Evolutionary conservation across 2,113 vertebrate genomes (phyloP).

Genomic region (Enhydra lutris): DNA sequence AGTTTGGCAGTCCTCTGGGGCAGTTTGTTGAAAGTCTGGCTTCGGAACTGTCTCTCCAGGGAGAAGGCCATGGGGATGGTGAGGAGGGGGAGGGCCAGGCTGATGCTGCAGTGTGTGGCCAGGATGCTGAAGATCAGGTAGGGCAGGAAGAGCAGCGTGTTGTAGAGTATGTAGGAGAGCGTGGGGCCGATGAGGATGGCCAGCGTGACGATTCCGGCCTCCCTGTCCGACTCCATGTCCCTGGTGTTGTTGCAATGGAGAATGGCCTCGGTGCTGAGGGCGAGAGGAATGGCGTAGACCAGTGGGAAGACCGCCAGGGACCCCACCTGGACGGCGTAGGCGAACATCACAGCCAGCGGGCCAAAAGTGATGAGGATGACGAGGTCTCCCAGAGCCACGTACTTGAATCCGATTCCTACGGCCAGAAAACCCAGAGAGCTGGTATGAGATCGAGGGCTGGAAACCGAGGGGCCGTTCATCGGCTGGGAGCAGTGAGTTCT

Average conservation of each 20-base stretch:
- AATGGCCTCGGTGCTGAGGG: conserved; percentile 97
- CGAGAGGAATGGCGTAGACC: conserved; percentile 94
- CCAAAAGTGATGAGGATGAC: conserved; percentile 99
- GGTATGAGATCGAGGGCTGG: background rate
- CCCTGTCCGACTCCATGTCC: conserved; percentile 96
- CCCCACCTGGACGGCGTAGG: conserved; percentile 96
- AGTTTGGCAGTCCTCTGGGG: conserved; percentile 97
- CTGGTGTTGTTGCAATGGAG: conserved; percentile 99
- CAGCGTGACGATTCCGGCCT: conserved; percentile 96
- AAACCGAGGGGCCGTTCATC: background rate
- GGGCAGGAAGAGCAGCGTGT: conserved; percentile 92
- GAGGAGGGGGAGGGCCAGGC: conserved; percentile 95
- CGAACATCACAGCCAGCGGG: conserved; percentile 96
- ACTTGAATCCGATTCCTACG: conserved; percentile 96
- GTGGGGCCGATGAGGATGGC: conserved; percentile 96
- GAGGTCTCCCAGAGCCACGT: conserved; percentile 96
- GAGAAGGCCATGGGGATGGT: conserved; percentile 97
- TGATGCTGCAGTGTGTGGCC: conserved; percentile 94
- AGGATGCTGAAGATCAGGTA: conserved; percentile 95
- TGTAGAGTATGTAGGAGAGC: conserved; percentile 94
- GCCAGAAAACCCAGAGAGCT: conserved; percentile 62
- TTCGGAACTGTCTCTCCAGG: conserved; percentile 94
- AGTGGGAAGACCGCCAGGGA: conserved; percentile 93
- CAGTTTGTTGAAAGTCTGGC: conserved; percentile 91
- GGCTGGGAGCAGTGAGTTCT: accelerated